Evolutionary conservation across 2,797 vertebrate species (phyloP).

Genomic region (Tangara arthus): DNA sequence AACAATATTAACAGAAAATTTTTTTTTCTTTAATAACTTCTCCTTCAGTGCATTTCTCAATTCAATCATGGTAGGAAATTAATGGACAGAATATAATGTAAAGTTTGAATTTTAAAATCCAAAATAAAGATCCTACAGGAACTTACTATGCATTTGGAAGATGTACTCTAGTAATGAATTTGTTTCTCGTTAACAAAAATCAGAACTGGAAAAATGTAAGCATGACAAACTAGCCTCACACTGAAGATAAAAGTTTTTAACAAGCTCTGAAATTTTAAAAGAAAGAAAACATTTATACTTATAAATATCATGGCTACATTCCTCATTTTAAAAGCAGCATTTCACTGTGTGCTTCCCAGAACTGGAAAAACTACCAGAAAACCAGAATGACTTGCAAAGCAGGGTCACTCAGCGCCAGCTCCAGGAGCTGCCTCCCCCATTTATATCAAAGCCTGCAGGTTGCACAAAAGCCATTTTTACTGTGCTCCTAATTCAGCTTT

Average conservation of each 20-base stretch:
- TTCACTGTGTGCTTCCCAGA: not conserved
- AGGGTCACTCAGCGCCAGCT: not conserved
- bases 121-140: not conserved
- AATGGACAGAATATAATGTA: not conserved
- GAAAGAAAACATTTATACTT: not conserved
- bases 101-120: not conserved
- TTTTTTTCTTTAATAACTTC: not conserved
- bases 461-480: not conserved
- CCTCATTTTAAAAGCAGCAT: not conserved
- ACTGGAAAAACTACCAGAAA: not conserved
- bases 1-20: not conserved
- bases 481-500: not conserved
- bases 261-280: not conserved
- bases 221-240: not conserved
- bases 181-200: not conserved
- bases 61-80: not conserved
- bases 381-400: not conserved
- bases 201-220: not conserved
- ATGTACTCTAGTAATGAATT: not conserved
- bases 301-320: not conserved
- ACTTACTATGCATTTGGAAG: not conserved
- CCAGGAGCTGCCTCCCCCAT: not conserved
- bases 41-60: not conserved
- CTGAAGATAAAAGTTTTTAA: not conserved
- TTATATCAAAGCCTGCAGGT: not conserved